Evolutionary conservation across 1,140 invertebrate species (phyloP).

Genomic region (Drosophila nigrodunni): DNA sequence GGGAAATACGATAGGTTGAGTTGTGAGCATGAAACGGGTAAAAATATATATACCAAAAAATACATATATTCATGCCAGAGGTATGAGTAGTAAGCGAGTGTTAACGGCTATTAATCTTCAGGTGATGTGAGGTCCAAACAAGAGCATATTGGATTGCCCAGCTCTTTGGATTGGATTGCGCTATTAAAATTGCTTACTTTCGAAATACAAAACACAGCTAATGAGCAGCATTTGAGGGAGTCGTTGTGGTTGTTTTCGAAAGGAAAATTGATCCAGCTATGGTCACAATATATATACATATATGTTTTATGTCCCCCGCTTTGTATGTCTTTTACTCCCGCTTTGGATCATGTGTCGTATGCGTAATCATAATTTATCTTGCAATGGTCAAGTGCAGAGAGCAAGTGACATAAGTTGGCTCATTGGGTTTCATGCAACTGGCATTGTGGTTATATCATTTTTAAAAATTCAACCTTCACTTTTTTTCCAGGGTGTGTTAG

Average conservation of each 20-base stretch:
- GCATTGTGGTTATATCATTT: constrained; percentile 49
- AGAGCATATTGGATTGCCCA: constrained; percentile 15
- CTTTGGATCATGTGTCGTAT: constrained; percentile 57
- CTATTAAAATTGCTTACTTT: constrained; percentile 63
- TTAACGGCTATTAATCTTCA: constrained; percentile 66
- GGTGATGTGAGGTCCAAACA: constrained; percentile 29
- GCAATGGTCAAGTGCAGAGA: constrained; percentile 53
- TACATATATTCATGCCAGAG: background rate
- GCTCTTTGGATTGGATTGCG: constrained; percentile 53
- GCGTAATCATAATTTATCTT: constrained; percentile 16
- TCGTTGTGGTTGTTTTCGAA: constrained; percentile 52
- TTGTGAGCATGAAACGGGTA: constrained; percentile 5
- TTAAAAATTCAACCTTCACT: constrained; percentile 23
- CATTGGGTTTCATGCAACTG: constrained; percentile 48
- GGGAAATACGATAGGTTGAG: constrained; percentile 17
- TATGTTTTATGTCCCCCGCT: background rate
- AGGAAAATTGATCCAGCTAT: constrained; percentile 53
- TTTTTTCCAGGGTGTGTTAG: constrained; percentile 37
- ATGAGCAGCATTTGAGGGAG: constrained; percentile 72
- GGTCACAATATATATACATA: constrained; percentile 17
- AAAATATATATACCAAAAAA: background rate
- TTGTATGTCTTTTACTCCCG: background rate
- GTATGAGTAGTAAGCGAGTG: constrained; percentile 31
- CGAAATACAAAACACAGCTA: constrained; percentile 63
- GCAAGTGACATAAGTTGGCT: constrained; percentile 26